Percentiles rank a stretch among this genome's conserved stretches.
Conservation (phyloP, 2,888 invertebrate species). For the Drosophila meridiana region DNA sequence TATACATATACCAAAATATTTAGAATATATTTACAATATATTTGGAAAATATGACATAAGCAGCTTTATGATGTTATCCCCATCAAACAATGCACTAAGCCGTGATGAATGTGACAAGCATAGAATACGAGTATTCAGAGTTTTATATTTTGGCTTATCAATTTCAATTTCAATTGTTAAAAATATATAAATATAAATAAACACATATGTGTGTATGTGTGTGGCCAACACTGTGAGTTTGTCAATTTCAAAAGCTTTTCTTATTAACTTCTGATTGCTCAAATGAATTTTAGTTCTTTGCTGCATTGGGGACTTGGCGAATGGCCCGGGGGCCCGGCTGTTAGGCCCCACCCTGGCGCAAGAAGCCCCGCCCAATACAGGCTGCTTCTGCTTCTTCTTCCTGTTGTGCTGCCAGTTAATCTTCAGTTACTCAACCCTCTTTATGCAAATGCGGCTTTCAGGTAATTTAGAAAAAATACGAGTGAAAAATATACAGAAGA, state of each 20-base stretch:
- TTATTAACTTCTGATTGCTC: slow-evolving; percentile 33
- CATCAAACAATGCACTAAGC: slow-evolving; percentile 23
- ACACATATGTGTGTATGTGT: neutral
- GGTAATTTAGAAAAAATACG: slow-evolving; percentile 74
- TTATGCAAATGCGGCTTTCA: slow-evolving; percentile 75
- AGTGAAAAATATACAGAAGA: slow-evolving; percentile 64
- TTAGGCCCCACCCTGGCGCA: slow-evolving; percentile 51
- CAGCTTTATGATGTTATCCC: slow-evolving; percentile 23
- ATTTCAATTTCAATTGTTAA: slow-evolving; percentile 4
- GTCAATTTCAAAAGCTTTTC: neutral
- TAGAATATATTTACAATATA: slow-evolving; percentile 31
- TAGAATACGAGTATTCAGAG: neutral
- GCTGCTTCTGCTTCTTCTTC: slow-evolving; percentile 14
- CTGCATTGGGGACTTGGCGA: slow-evolving; percentile 34
- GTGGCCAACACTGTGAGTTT: neutral
- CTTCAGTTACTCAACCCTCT: slow-evolving; percentile 82
- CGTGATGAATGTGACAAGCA: slow-evolving; percentile 11
- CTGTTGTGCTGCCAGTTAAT: slow-evolving; percentile 69
- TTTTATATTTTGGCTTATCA: neutral
- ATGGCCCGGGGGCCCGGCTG: slow-evolving; percentile 34
- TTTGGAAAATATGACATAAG: slow-evolving; percentile 31
- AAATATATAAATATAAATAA: neutral
- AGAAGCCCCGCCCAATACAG: slow-evolving; percentile 46
- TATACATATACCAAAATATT: slow-evolving; percentile 35
- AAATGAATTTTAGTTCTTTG: slow-evolving; percentile 25